Percentiles rank a stretch among this genome's conserved stretches.
Evolutionary conservation across 2,797 vertebrate genomes (phyloP).

Genomic region (Tinamus major): DNA sequence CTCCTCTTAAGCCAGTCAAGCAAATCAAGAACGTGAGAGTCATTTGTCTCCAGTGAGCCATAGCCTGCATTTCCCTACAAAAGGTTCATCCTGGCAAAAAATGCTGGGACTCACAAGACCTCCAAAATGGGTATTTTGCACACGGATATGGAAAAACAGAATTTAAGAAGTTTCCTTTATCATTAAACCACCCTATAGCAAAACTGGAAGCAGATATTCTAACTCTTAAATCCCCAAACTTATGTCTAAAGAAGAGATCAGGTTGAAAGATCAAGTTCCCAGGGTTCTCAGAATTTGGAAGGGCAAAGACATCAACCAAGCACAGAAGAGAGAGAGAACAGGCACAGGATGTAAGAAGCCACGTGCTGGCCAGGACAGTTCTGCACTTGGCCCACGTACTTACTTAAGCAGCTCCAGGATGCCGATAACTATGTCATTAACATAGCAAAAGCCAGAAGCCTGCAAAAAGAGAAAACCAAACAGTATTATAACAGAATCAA

Average conservation of each 20-base stretch:
- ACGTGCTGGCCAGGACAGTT: not conserved
- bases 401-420: conserved; percentile 98
- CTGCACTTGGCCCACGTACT: conserved; percentile 47
- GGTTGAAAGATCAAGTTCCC: not conserved
- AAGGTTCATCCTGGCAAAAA: not conserved
- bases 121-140: not conserved
- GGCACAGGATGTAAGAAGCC: not conserved
- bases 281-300: not conserved
- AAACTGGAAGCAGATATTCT: not conserved
- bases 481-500: not conserved
- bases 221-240: not conserved
- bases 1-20: not conserved
- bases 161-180: not conserved
- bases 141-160: not conserved
- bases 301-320: not conserved
- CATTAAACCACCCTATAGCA: not conserved
- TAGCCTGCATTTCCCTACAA: not conserved
- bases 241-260: not conserved
- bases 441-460: conserved; percentile 98
- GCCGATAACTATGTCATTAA: conserved; percentile 98
- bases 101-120: not conserved
- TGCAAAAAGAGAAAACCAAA: conserved; percentile 64
- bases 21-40: not conserved
- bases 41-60: not conserved
- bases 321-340: rapidly evolving